Percentiles rank a stretch among this genome's conserved stretches.
phyloP scores from a whole-genome alignment of 2,888 invertebrate genomes.

The Sinhomidia bicolor region DNA sequence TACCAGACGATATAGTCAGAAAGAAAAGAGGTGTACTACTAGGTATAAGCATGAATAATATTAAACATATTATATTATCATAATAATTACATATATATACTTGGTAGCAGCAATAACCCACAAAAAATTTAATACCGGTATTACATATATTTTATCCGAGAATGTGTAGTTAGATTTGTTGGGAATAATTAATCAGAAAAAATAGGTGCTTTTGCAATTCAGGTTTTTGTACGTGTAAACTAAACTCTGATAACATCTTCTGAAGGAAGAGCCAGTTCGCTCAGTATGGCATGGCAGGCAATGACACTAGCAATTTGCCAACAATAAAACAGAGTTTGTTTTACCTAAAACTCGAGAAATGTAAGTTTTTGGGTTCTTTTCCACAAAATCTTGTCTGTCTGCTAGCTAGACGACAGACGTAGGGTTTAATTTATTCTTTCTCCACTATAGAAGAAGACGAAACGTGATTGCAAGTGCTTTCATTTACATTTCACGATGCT shows the following conservation, averaged over 20 bases:
- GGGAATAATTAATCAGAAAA: constrained; percentile 29
- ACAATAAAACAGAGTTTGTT: constrained; percentile 47
- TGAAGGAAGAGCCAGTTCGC: too few relatives aligned
- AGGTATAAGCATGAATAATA: not conserved
- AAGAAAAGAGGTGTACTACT: not conserved
- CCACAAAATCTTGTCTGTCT: constrained; percentile 48
- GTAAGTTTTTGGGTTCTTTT: constrained; percentile 52
- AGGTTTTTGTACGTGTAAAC: not conserved
- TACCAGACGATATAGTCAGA: not conserved
- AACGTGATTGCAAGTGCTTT: constrained; percentile 6
- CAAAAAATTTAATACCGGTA: not conserved
- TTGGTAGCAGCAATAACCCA: constrained; percentile 10
- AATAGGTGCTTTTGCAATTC: constrained; percentile 15
- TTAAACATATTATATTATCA: not conserved
- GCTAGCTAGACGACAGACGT: constrained; percentile 13
- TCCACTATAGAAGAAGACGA: too few relatives aligned
- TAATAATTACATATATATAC: not conserved
- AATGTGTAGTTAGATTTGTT: too few relatives aligned
- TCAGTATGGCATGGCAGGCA: not conserved
- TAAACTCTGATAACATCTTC: not conserved
- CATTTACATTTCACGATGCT: constrained; percentile 14
- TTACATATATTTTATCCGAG: too few relatives aligned
- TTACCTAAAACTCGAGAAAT: constrained; percentile 56
- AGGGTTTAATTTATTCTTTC: constrained; percentile 13
- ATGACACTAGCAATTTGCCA: not conserved